Evolutionary conservation across 2,797 vertebrate species (phyloP).

Genomic region (Microchirus variegatus): DNA sequence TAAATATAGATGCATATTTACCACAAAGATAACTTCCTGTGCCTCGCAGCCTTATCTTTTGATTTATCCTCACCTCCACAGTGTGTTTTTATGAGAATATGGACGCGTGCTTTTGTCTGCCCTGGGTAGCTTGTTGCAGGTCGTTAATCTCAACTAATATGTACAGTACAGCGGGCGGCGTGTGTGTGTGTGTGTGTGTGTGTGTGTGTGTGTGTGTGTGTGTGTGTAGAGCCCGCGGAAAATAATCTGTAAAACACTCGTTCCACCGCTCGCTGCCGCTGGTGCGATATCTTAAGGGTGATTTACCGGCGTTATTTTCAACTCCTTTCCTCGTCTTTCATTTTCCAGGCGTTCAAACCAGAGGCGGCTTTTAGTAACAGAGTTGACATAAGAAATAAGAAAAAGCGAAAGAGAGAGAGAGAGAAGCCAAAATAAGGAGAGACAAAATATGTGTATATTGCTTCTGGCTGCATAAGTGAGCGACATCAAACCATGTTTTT

Average conservation of each 20-base stretch:
- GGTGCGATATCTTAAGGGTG: background rate
- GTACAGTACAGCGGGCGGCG: background rate
- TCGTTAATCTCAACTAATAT: background rate
- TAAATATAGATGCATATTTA: background rate
- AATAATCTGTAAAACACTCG: background rate
- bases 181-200: background rate
- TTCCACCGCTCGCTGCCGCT: background rate
- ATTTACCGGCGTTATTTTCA: background rate
- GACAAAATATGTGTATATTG: background rate
- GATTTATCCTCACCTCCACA: background rate
- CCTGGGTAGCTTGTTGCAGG: background rate
- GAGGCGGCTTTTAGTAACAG: background rate
- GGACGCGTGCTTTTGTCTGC: background rate
- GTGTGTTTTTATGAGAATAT: constrained; percentile 1
- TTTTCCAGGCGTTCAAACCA: background rate
- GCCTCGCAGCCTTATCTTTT: background rate
- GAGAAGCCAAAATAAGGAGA: too few species aligned
- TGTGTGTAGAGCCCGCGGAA: background rate
- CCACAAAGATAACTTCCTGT: background rate
- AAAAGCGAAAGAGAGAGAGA: background rate
- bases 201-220: background rate
- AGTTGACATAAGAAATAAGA: background rate
- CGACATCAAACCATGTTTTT: too few species aligned
- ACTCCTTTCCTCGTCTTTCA: background rate
- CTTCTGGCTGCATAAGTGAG: too few species aligned